Conservation (phyloP, 1,140 invertebrate genomes). For the Dinothrombium tinctorium region DNA sequence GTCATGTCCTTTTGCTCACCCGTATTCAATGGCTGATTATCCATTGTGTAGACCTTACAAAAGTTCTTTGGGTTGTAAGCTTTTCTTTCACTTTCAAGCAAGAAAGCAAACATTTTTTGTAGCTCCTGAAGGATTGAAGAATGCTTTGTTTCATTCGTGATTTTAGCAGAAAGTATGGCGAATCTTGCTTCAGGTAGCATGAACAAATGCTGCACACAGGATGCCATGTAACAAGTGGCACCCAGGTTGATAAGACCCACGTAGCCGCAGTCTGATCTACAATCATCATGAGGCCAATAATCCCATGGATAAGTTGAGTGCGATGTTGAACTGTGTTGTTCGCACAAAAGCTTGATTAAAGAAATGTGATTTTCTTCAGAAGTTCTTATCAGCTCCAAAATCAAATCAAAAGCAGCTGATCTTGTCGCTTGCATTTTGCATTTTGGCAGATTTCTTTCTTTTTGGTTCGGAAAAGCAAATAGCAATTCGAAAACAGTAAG, state of each 20-base stretch:
- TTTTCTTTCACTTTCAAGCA: slow-evolving; percentile 76
- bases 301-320: slow-evolving; percentile 77
- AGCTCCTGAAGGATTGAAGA: slow-evolving; percentile 55
- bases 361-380: slow-evolving; percentile 60
- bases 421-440: slow-evolving; percentile 70
- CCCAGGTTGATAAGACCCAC: slow-evolving; percentile 80
- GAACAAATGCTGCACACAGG: slow-evolving; percentile 83
- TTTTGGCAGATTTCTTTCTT: slow-evolving; percentile 56
- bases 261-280: slow-evolving; percentile 71
- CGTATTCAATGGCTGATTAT: slow-evolving; percentile 78
- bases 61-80: slow-evolving; percentile 83
- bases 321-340: slow-evolving; percentile 53
- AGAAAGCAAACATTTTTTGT: slow-evolving; percentile 83
- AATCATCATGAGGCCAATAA: slow-evolving; percentile 88
- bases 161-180: slow-evolving; percentile 41
- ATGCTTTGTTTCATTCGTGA: slow-evolving; percentile 39
- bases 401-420: slow-evolving; percentile 63
- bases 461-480: slow-evolving; percentile 64
- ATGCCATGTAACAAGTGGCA: slow-evolving; percentile 89
- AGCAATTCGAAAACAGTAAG: slow-evolving; percentile 57
- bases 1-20: slow-evolving; percentile 96
- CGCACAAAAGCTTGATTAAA: slow-evolving; percentile 50
- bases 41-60: slow-evolving; percentile 90
- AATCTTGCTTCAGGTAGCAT: slow-evolving; percentile 79
- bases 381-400: slow-evolving; percentile 61